phyloP scores from a whole-genome alignment of 2,888 invertebrate species.

The Lottia gigantea region DNA sequence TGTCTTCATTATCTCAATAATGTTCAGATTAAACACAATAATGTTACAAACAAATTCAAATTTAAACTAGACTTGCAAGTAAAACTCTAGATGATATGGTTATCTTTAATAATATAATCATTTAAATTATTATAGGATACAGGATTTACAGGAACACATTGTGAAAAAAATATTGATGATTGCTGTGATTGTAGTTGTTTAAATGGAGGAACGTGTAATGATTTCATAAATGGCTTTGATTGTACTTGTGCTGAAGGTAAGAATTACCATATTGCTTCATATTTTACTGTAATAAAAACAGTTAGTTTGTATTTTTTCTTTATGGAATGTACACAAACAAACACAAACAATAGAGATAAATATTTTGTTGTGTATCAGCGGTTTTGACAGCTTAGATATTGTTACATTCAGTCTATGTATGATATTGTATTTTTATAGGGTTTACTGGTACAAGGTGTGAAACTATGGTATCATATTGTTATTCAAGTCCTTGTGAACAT shows the following conservation, averaged over 20 bases:
- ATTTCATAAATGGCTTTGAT: slow-evolving; percentile 30
- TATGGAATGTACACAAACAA: too few relatives aligned
- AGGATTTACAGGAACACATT: slow-evolving; percentile 38
- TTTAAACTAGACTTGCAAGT: too few relatives aligned
- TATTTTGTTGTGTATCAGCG: too few relatives aligned
- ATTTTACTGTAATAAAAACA: background rate
- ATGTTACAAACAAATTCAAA: too few relatives aligned
- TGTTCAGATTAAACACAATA: too few relatives aligned
- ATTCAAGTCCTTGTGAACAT: slow-evolving; percentile 13
- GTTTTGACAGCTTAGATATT: too few relatives aligned
- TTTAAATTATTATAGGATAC: slow-evolving; percentile 33
- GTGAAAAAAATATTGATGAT: slow-evolving; percentile 40
- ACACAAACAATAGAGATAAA: too few relatives aligned
- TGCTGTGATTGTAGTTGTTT: slow-evolving; percentile 45
- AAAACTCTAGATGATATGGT: too few relatives aligned
- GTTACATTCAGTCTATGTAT: background rate
- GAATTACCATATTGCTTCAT: slow-evolving; percentile 10
- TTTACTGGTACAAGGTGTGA: slow-evolving; percentile 27
- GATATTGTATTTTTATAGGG: slow-evolving; percentile 19
- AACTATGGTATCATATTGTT: slow-evolving; percentile 14
- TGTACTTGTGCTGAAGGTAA: slow-evolving; percentile 43
- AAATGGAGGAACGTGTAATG: slow-evolving; percentile 42
- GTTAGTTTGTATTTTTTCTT: too few relatives aligned
- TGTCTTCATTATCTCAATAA: too few relatives aligned
- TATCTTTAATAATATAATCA: too few relatives aligned